Base-by-base conservation (phyloP, 1,140 invertebrate genomes). In the Heterodera carotae region DNA sequence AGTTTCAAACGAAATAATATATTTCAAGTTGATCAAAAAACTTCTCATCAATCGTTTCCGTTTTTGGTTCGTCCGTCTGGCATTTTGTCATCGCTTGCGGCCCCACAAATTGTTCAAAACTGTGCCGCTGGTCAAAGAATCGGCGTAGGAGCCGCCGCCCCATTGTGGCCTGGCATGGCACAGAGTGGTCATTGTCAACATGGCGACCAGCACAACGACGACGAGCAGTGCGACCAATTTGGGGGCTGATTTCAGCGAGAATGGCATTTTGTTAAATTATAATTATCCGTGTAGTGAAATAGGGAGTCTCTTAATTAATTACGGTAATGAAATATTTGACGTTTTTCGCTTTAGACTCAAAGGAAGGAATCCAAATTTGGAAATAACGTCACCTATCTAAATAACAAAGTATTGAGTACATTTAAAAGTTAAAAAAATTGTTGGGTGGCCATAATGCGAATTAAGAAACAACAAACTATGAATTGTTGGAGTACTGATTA, bases 81-180 rank as follows among this genome's bases (percentile, higher is more conserved):
- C 0, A 22, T 25, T 66, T 22, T 12, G 8, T 66, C 62, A 27
- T 29, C 48, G n/a, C n/a, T n/a, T n/a, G n/a, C n/a, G 48, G 15
- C 48, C 48, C 62, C 62, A 66, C 8, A 66, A 1, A 34, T 66
- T 66, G 10, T 29, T 22, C 53, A 59, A 53, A 73, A 73, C 25
- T 2, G 70, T 25, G n/a, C 70, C 70, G 60, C 70, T 73, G 33
- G 70, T 73, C 70, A 73, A 10, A 22, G 62, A 66, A 34, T 66
- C 62, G 62, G 62, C 62, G 10, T 1, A 66, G n/a, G 36, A 39
- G 36, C 36, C 36, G 10, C n/a, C n/a, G n/a, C n/a, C n/a, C n/a
- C 5, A 7, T 31, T 66, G 62, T 1, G 62, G 27, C 62, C 12
- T 15, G 25, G 27, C 62, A n/a, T 66, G n/a, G 22, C n/a, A 66